Base-by-base conservation (phyloP, 2,797 vertebrate species). In the Vultur gryphus region DNA sequence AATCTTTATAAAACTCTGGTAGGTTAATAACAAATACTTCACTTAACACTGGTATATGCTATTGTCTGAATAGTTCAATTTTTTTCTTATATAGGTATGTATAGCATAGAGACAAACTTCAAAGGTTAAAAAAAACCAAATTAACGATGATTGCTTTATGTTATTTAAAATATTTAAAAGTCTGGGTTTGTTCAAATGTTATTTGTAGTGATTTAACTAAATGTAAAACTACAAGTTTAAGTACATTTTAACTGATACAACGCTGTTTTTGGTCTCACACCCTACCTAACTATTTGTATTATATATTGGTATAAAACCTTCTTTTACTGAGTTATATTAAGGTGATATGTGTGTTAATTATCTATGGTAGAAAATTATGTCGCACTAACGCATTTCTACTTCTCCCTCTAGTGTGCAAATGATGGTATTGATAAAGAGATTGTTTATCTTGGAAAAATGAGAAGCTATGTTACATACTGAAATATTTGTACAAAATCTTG, bases 351-450 rank as follows among this genome's bases (percentile, higher is more conserved):
- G 33, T 54, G 18, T 58, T 65, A 64, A 77, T 39, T 73, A 62
- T 28, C 7, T 44, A 1, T 18, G 6, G 14, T 29, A 75, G 49
- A 62, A 85, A 69, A 75, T 43, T 24, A 15, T 19, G 18, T 48
- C 3, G 3, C 10, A 11, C 16, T 44, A 39, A 44, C 0, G 1
- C 2, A 4, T 35, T 62, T 62, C 44, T 84, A 13, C 21, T 26
- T 24, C n/a, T 62, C 33, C 49, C 48, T 25, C 29, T 79, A 57
- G 67, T 13, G 67, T 62, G 37, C 8, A 24, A 67, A 24, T 0
- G 1, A 17, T 23, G 25, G 18, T 57, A 35, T 62, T 73, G 65
- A 65, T 43, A 17, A 54, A 43, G 85, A 49, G 12, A 44, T n/a
- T 15, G n/a, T 33, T 67, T 41, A 10, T 29, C 20, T 37, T 43